Evolutionary conservation across 2,888 invertebrate genomes (phyloP).

Genomic region (Penaeus monodon): DNA sequence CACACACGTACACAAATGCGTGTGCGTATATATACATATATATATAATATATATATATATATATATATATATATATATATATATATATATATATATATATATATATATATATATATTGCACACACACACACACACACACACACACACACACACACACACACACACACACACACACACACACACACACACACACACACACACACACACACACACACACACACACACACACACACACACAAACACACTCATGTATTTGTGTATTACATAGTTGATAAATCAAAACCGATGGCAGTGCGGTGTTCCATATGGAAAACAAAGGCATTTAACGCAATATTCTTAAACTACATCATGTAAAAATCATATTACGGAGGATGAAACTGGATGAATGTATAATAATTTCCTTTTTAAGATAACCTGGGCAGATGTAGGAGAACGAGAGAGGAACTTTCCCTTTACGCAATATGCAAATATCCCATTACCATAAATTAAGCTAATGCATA

Average conservation of each 20-base stretch:
- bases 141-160: background rate
- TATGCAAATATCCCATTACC: no score
- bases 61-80: constrained; percentile 8
- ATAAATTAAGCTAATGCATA: no score
- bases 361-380: no score
- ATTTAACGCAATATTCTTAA: no score
- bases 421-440: background rate
- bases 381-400: no score
- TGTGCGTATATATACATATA: background rate
- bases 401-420: no score
- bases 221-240: background rate
- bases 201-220: background rate
- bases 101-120: constrained; percentile 1
- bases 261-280: no score
- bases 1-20: background rate
- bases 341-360: no score
- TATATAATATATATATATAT: background rate
- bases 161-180: background rate
- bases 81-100: constrained; percentile 21
- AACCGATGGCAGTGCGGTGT: no score
- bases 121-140: background rate
- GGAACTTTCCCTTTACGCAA: no score
- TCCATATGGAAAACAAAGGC: no score
- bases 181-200: background rate
- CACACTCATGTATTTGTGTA: no score